Evolutionary conservation across 2,888 invertebrate species (phyloP), one percentile per base, ranked within the genome.

Genomic region (Euspilapteryx auroguttella): DNA sequence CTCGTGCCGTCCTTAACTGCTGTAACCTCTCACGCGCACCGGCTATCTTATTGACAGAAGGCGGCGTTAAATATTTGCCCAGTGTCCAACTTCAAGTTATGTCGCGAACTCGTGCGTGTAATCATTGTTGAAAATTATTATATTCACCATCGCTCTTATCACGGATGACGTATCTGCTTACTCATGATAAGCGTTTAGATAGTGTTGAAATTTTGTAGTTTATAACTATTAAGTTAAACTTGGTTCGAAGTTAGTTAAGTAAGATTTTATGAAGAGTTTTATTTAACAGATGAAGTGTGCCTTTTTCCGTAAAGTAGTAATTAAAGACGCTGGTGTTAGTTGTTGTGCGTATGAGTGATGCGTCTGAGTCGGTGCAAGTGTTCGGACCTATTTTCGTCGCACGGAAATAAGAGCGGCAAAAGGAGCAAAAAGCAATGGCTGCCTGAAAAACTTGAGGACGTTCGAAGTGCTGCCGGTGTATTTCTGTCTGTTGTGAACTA

Each of bases 371-470:
- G 56, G 48, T 66, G 61, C 65, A 66, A 69, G 69, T 68, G 66
- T 68, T 55, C 55, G 51, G 51, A 48, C 64, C 73, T 75, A 75
- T 75, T 75, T 75, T 73, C 63, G 75, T 71, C 65, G 63, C 64
- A 75, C 75, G 73, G 75, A 75, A 75, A 71, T 75, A 75, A 71
- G 69, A 71, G 63, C 68, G 61, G 63, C 63, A 73, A 73, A 69
- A 73, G 69, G 68, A 71, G 61, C 71, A 73, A 75, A 75, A 73
- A 64, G 63, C 51, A 42, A 45, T 47, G 54, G 53, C 63, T 54
- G 59, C 48, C 59, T 63, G 59, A 71, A 73, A 71, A 73, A 71
- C 62, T 69, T 59, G 64, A 64, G 64, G 63, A 64, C 64, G 65
- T 55, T n/a, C n/a, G n/a, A n/a, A 54, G 59, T 59, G 58, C 55